These are phyloP conservation scores for Dermochelys coriacea DNA, from an alignment of 2,797 vertebrate genomes.

Conservation along the genomic window DNA sequence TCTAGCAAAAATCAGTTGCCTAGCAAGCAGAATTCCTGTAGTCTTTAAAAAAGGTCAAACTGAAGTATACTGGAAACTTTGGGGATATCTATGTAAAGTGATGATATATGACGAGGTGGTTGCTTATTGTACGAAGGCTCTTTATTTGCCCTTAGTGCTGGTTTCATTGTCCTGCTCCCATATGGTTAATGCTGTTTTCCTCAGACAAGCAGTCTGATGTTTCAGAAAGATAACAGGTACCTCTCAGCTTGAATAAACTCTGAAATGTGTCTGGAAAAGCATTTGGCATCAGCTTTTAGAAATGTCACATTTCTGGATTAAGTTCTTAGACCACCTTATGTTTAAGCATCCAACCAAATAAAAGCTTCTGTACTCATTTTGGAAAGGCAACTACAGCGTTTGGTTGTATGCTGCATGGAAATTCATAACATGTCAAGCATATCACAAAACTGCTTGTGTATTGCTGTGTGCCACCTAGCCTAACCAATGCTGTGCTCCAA, in stretches of 20 bases:
- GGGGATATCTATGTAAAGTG: slow-evolving; percentile 6
- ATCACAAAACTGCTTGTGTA: background rate
- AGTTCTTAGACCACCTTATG: slow-evolving; percentile 3
- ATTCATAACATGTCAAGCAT: background rate
- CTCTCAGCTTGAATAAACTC: slow-evolving; percentile 54
- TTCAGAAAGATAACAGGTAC: slow-evolving; percentile 53
- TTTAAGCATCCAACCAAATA: slow-evolving; percentile 20
- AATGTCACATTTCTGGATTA: slow-evolving; percentile 47
- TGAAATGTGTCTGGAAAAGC: slow-evolving; percentile 30
- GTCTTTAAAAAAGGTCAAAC: slow-evolving; percentile 42
- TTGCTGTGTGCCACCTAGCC: background rate
- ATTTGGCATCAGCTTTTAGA: slow-evolving; percentile 48
- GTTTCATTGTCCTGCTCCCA: background rate
- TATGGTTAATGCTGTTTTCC: slow-evolving; percentile 23
- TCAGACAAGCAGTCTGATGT: slow-evolving; percentile 45
- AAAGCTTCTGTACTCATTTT: slow-evolving; percentile 46
- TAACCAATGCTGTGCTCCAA: background rate
- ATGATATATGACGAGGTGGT: slow-evolving; percentile 4
- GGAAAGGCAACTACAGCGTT: background rate
- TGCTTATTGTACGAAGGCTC: slow-evolving; percentile 11
- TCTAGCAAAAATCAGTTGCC: slow-evolving; percentile 49
- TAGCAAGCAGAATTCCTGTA: slow-evolving; percentile 23
- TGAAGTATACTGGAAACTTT: slow-evolving; percentile 50
- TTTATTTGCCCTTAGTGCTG: slow-evolving; percentile 5
- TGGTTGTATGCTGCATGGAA: slow-evolving; percentile 7